phyloP scores from a whole-genome alignment of 2,797 vertebrate species.

The Lateolabrax maculatus region DNA sequence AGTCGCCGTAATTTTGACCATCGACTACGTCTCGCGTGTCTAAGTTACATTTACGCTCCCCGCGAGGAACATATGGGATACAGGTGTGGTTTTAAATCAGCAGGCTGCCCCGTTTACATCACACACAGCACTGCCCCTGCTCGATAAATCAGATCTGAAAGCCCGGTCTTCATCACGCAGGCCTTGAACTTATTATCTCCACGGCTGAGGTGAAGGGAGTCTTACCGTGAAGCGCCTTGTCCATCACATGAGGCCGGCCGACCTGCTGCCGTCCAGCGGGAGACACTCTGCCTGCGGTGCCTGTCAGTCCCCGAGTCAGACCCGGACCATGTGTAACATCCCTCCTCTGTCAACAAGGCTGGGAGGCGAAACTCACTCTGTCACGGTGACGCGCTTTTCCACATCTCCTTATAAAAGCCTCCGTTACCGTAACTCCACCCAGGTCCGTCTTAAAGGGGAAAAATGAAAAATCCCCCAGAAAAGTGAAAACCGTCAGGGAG shows the following conservation, averaged over 20 bases:
- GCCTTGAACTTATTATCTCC: neutral
- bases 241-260: slow-evolving; percentile 33
- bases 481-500: neutral
- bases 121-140: neutral
- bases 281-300: neutral
- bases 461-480: slow-evolving; percentile 17
- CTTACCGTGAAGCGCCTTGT: slow-evolving; percentile 67
- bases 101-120: neutral
- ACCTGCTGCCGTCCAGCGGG: neutral
- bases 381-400: slow-evolving; percentile 73
- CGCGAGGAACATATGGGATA: neutral
- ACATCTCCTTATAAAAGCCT: slow-evolving; percentile 74
- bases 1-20: fast-evolving
- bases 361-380: slow-evolving; percentile 59
- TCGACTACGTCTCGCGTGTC: no score
- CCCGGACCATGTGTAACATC: slow-evolving; percentile 72
- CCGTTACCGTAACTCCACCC: slow-evolving; percentile 74
- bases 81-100: neutral
- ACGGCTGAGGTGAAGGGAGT: neutral
- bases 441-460: slow-evolving; percentile 63
- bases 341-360: slow-evolving; percentile 66
- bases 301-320: slow-evolving; percentile 32
- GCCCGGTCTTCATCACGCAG: neutral
- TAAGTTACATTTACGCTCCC: neutral
- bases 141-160: neutral